Conservation (phyloP, 2,113 vertebrate species). For the Neolamprologus hecqui region DNA sequence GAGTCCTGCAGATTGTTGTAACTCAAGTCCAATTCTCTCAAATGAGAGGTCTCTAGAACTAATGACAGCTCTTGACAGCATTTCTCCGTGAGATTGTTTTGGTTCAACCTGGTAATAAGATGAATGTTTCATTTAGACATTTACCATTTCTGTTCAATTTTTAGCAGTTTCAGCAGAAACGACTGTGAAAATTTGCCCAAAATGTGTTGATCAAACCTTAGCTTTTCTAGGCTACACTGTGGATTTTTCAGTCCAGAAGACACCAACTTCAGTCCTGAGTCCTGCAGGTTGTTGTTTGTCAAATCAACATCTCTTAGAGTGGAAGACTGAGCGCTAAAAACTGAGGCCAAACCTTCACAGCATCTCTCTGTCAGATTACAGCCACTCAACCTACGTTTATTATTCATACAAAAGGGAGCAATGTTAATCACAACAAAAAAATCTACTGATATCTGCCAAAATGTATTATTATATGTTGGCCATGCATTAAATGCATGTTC, state of each 20-base stretch:
- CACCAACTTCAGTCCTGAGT: background rate
- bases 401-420: background rate
- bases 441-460: background rate
- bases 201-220: background rate
- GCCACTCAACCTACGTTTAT: background rate
- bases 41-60: background rate
- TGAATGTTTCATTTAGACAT: background rate
- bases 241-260: background rate
- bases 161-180: background rate
- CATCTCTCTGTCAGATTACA: background rate
- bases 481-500: background rate
- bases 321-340: background rate
- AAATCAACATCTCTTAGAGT: background rate
- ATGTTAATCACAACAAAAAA: background rate
- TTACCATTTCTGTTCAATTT: background rate
- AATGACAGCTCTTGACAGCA: background rate
- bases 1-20: background rate
- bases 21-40: background rate
- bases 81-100: background rate
- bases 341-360: background rate
- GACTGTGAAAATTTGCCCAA: background rate
- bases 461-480: background rate
- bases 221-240: background rate
- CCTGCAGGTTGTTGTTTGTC: background rate
- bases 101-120: background rate